phyloP scores from a whole-genome alignment of 1,140 invertebrate species.

The Philopotamus ludificatus region DNA sequence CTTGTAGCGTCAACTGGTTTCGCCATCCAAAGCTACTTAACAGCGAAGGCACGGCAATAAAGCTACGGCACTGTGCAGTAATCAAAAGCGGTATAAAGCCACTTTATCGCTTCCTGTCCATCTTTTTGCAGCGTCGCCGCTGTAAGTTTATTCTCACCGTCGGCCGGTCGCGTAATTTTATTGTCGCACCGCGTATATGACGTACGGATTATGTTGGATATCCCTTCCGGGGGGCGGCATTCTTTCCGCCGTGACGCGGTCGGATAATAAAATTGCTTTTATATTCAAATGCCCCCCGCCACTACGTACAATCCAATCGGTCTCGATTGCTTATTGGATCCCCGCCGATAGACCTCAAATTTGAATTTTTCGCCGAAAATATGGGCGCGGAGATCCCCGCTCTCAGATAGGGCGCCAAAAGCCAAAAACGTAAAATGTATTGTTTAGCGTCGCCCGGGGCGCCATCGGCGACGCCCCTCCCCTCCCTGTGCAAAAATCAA shows the following conservation, averaged over 20 bases:
- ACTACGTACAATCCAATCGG: conserved; percentile 33
- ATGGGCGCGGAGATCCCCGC: not conserved
- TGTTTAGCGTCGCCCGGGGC: not conserved
- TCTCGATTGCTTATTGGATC: conserved; percentile 39
- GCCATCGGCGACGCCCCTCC: not conserved
- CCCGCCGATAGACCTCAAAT: conserved; percentile 27
- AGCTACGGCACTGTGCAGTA: no score
- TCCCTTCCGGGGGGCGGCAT: not conserved
- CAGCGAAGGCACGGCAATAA: no score
- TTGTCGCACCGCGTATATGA: no score
- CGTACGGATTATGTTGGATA: not conserved
- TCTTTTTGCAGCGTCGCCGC: no score
- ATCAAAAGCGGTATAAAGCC: no score
- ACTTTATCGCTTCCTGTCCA: no score
- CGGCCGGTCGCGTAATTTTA: no score
- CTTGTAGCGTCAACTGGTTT: no score
- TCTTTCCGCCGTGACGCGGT: conserved; percentile 6
- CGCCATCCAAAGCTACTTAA: no score
- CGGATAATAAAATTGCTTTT: conserved; percentile 38
- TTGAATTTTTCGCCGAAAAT: conserved; percentile 35
- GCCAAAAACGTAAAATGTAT: not conserved
- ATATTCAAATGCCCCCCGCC: conserved; percentile 34
- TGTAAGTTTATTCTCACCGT: no score
- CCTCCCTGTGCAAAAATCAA: not conserved
- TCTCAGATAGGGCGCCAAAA: not conserved